Percentiles rank a stretch among this genome's conserved stretches.
These are phyloP conservation scores for Microtus montanus DNA, from an alignment of 2,113 vertebrate species.

Conservation along the genomic window DNA sequence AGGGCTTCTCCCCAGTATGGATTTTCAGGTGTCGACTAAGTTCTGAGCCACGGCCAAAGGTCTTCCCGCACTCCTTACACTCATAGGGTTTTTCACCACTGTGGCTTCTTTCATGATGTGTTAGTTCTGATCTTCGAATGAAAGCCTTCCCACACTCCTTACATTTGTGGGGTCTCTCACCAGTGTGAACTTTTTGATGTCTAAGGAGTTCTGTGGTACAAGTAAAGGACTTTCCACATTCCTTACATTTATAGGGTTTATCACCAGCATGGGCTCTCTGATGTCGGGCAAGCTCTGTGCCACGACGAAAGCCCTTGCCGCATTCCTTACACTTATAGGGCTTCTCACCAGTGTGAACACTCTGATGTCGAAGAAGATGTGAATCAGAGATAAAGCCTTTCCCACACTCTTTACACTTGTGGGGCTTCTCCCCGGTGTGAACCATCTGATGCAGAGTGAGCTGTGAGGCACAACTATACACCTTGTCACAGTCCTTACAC, in stretches of 20 bases:
- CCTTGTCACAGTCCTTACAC: conserved; percentile 81
- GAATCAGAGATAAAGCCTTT: conserved; percentile 78
- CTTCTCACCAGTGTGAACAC: conserved; percentile 77
- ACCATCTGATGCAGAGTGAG: conserved; percentile 78
- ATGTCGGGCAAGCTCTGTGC: conserved; percentile 79
- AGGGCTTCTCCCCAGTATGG: conserved; percentile 79
- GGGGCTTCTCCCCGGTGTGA: conserved; percentile 82
- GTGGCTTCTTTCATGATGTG: conserved; percentile 72
- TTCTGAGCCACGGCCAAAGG: conserved; percentile 70
- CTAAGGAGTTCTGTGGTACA: conserved; percentile 76
- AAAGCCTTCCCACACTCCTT: conserved; percentile 77
- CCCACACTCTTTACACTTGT: conserved; percentile 80
- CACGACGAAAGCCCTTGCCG: conserved; percentile 77
- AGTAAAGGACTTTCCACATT: conserved; percentile 77
- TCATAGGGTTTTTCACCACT: conserved; percentile 72
- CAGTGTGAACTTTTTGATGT: conserved; percentile 77
- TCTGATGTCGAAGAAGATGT: conserved; percentile 77
- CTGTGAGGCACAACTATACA: conserved; percentile 81
- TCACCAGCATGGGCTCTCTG: conserved; percentile 69
- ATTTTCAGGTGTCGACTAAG: conserved; percentile 76
- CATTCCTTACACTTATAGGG: conserved; percentile 79
- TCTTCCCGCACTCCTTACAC: conserved; percentile 72
- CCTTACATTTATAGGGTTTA: conserved; percentile 76
- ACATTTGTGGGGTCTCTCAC: conserved; percentile 76
- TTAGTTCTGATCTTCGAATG: conserved; percentile 73